Base-by-base conservation (phyloP, 2,888 invertebrate species). In the Elaeidobius kamerunicus region DNA sequence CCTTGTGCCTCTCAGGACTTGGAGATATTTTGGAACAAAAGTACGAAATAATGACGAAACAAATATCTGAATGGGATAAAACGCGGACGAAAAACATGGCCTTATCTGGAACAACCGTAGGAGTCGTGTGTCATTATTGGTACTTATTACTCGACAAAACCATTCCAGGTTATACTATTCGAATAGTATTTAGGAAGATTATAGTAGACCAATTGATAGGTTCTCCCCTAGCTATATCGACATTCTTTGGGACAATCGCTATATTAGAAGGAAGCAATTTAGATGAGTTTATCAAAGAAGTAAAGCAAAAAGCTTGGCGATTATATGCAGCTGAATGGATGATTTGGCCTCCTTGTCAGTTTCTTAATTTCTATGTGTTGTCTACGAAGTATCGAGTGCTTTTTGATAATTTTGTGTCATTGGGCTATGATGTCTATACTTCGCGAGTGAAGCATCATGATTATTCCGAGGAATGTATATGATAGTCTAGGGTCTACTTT, bases 281-380 rank as follows among this genome's bases (percentile, higher is more conserved):
- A 42, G 67, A 76, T 12, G 83, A 85, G 61, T 80, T 90, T 47
- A 77, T 79, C 58, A 71, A 77, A 32, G 89, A 91, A 74, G 76
- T 90, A 23, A 77, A 76, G 61, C 74, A 79, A 19, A 93, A 94
- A 71, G 89, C 88, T 15, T 81, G 81, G 77, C 81, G 76, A 60
- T 74, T 95, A 9, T 93, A 92, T 67, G 76, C 81, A 41, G 92
- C 91, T 1, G 95, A 96, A 70, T 94, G 92, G 89, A 68, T 89
- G 4, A 82, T 95, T 18, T 95, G 95, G 94, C 94, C 95, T 0
- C 88, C 90, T 4, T 93, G 92, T 1, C 95, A 96, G 71, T 76
- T 91, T 34, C 76, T 96, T n/a, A 96, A 95, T 72, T 96, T 96
- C 73, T 91, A 87, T 70, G 83, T 87, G 67, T 70, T 96, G 59